A percentile compares a stretch with the other conserved stretches of the same genome.
Conservation (phyloP, 2,113 vertebrate species). For the Notothenia rossii region DNA sequence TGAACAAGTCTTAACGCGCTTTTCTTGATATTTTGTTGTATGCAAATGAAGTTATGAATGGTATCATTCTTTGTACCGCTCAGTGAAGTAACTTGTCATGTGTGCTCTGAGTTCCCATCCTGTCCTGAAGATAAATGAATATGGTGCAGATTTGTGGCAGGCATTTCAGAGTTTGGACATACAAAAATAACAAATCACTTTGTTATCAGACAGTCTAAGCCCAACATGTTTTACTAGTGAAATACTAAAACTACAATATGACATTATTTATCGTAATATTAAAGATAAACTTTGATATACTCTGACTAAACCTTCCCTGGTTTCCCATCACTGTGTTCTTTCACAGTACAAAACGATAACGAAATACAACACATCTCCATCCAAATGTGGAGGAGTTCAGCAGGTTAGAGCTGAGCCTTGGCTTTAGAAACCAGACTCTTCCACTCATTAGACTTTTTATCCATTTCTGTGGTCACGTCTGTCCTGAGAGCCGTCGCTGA, state of each 20-base stretch:
- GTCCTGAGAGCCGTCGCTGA: constrained; percentile 39
- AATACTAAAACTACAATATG: constrained; percentile 26
- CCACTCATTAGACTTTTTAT: constrained; percentile 42
- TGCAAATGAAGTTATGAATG: too few relatives aligned
- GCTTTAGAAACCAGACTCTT: constrained; percentile 47
- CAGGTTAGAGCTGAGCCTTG: neutral
- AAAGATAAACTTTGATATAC: constrained; percentile 1
- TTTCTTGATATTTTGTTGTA: too few relatives aligned
- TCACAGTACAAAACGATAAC: neutral
- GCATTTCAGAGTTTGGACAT: neutral
- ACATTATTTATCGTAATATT: constrained; percentile 18
- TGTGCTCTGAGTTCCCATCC: constrained; percentile 1
- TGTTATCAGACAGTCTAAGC: constrained; percentile 9
- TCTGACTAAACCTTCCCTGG: neutral
- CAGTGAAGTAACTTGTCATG: neutral
- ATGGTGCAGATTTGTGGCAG: constrained; percentile 3
- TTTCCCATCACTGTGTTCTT: neutral
- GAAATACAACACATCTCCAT: neutral
- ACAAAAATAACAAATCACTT: constrained; percentile 12
- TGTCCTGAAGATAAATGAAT: constrained; percentile 22
- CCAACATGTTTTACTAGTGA: constrained; percentile 11
- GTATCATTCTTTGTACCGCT: too few relatives aligned
- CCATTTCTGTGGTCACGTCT: constrained; percentile 37
- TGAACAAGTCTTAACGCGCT: too few relatives aligned
- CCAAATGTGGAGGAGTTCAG: constrained; percentile 20